Conservation (phyloP, 2,797 vertebrate species). For the Lacerta agilis region DNA sequence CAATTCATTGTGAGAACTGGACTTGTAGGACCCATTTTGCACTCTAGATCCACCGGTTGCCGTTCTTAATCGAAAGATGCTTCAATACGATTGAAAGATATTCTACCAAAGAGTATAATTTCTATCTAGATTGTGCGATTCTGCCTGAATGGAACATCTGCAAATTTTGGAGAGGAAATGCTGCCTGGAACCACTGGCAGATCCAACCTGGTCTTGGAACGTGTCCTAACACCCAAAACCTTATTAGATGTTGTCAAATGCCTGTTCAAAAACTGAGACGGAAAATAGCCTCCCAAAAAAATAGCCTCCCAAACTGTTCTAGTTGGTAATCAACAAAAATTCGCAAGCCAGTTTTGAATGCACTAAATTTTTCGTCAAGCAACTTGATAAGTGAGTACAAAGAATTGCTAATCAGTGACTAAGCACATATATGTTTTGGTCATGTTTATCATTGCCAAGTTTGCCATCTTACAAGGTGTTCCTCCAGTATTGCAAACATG, state of each 20-base stretch:
- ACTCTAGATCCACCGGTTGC: too few relatives aligned
- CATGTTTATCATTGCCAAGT: slow-evolving; percentile 25
- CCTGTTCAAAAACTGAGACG: background rate
- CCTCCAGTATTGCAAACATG: slow-evolving; percentile 22
- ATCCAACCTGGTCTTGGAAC: background rate
- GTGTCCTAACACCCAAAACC: background rate
- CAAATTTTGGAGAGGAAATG: background rate
- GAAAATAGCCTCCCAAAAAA: background rate
- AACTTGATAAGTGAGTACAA: slow-evolving; percentile 44
- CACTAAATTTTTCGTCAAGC: slow-evolving; percentile 33
- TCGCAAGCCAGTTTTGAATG: slow-evolving; percentile 36
- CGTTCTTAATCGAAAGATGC: background rate
- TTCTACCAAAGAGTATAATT: background rate
- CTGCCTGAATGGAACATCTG: background rate
- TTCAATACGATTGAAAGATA: background rate
- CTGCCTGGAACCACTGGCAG: background rate
- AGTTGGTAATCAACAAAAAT: background rate
- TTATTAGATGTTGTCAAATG: background rate
- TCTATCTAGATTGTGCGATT: background rate
- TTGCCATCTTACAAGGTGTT: slow-evolving; percentile 30
- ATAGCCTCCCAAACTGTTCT: background rate
- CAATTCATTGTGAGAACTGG: background rate
- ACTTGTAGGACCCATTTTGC: background rate
- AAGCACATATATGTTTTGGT: slow-evolving; percentile 24
- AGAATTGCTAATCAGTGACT: slow-evolving; percentile 41